phyloP scores from a whole-genome alignment of 2,888 invertebrate genomes.

The Chloromyia formosa region DNA sequence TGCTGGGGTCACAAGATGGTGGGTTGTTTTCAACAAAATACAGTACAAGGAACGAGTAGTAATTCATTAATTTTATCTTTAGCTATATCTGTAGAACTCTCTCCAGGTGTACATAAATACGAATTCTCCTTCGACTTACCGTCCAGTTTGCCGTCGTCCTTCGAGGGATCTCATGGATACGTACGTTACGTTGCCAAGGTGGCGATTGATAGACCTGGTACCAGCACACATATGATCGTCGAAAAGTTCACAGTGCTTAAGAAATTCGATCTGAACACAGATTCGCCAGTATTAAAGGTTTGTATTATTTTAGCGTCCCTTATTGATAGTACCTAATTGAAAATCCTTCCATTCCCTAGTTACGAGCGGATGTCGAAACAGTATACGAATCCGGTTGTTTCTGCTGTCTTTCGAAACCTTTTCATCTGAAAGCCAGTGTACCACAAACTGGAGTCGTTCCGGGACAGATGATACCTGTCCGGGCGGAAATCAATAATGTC shows the following conservation, averaged over 20 bases:
- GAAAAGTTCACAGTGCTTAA: conserved; percentile 81
- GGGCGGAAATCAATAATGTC: conserved; percentile 66
- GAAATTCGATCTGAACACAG: conserved; percentile 77
- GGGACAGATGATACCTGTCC: conserved; percentile 41
- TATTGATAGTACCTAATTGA: neutral
- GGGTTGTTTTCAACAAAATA: conserved; percentile 44
- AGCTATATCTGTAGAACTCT: conserved; percentile 56
- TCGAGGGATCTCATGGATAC: conserved; percentile 63
- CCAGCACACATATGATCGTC: conserved; percentile 67
- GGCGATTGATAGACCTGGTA: conserved; percentile 69
- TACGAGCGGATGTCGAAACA: conserved; percentile 52
- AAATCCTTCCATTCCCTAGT: conserved; percentile 49
- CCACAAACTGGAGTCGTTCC: conserved; percentile 44
- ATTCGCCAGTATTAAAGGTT: conserved; percentile 51
- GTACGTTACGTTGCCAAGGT: conserved; percentile 68
- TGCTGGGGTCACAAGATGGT: conserved; percentile 66
- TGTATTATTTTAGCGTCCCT: too few relatives aligned
- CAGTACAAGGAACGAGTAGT: too few relatives aligned
- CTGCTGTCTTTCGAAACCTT: conserved; percentile 53
- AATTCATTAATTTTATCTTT: conserved; percentile 26
- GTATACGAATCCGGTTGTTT: conserved; percentile 43
- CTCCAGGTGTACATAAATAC: conserved; percentile 65
- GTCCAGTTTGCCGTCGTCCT: conserved; percentile 62
- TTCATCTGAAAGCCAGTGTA: conserved; percentile 59
- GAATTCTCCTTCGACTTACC: conserved; percentile 66